A percentile compares a stretch with the other conserved stretches of the same genome.
Conservation (phyloP, 64 coral and sea anemone species). For the Catalaphyllia jardinei region DNA sequence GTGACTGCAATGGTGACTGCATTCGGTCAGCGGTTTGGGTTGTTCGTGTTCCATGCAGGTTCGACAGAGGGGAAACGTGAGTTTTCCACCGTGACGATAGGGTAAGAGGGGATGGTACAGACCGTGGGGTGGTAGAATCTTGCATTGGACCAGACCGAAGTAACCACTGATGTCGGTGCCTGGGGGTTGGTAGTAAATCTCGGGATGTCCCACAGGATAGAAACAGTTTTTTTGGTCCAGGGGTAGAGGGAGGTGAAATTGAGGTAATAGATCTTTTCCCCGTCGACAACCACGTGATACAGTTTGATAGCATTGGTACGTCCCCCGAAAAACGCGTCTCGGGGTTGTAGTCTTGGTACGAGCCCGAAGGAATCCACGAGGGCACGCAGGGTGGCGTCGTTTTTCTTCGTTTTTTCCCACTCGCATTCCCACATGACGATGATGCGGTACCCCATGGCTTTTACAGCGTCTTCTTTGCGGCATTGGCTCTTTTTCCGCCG, state of each 20-base stretch:
- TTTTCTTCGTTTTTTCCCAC: background rate
- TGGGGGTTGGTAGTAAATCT: no score
- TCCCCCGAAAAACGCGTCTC: background rate
- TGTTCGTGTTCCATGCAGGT: no score
- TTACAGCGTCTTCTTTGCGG: no score
- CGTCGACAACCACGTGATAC: background rate
- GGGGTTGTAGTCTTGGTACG: background rate
- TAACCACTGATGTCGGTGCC: no score
- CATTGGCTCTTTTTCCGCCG: no score
- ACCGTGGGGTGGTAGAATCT: background rate
- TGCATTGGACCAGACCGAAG: conserved; percentile 19
- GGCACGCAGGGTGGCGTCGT: background rate
- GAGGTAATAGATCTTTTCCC: background rate
- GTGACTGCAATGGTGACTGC: no score
- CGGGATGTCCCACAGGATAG: no score
- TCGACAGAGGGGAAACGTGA: no score
- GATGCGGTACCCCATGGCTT: no score
- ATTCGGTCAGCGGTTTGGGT: background rate
- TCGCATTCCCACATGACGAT: background rate
- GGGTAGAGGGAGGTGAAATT: background rate
- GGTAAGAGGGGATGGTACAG: conserved; percentile 45
- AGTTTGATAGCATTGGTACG: background rate
- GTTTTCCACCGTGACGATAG: no score
- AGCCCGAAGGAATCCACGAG: background rate
- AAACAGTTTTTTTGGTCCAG: background rate